Percentiles rank a stretch among this genome's conserved stretches.
phyloP scores from a whole-genome alignment of 2,797 vertebrate species.

The Oceanodroma leucorhoa region DNA sequence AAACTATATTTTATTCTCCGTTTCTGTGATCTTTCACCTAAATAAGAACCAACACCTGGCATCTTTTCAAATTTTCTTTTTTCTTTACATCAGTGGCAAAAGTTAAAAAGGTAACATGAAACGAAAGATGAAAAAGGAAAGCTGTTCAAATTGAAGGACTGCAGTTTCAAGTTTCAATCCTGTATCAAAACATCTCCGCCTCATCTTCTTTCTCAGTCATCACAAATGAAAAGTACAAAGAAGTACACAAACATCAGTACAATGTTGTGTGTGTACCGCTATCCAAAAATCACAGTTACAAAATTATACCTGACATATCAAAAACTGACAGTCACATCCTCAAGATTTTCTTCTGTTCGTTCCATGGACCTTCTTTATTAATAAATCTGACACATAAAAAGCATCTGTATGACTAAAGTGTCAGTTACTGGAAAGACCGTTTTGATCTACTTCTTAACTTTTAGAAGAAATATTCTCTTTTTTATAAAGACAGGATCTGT shows the following conservation, averaged over 20 bases:
- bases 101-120: constrained; percentile 86
- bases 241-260: constrained; percentile 92
- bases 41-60: constrained; percentile 81
- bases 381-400: constrained; percentile 99
- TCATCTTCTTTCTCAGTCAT: constrained; percentile 79
- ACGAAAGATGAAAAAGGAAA: constrained; percentile 84
- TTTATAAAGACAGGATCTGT: constrained; percentile 90
- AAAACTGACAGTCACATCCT: constrained; percentile 87
- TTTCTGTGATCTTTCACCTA: constrained; percentile 81
- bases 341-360: constrained; percentile 81
- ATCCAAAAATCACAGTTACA: constrained; percentile 91
- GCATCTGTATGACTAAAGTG: constrained; percentile 92
- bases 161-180: constrained; percentile 83
- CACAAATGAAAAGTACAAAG: constrained; percentile 82
- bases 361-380: constrained; percentile 96
- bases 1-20: constrained; percentile 73
- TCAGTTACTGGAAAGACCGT: constrained; percentile 95
- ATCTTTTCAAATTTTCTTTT: constrained; percentile 79
- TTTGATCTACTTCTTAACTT: constrained; percentile 95
- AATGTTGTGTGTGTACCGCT: constrained; percentile 86
- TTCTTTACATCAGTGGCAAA: constrained; percentile 82
- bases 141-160: constrained; percentile 84
- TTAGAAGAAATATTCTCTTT: constrained; percentile 97
- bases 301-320: constrained; percentile 99
- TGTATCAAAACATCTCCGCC: constrained; percentile 82